Conservation (phyloP, 1,140 invertebrate species). For the Leptopilina boulardi region DNA sequence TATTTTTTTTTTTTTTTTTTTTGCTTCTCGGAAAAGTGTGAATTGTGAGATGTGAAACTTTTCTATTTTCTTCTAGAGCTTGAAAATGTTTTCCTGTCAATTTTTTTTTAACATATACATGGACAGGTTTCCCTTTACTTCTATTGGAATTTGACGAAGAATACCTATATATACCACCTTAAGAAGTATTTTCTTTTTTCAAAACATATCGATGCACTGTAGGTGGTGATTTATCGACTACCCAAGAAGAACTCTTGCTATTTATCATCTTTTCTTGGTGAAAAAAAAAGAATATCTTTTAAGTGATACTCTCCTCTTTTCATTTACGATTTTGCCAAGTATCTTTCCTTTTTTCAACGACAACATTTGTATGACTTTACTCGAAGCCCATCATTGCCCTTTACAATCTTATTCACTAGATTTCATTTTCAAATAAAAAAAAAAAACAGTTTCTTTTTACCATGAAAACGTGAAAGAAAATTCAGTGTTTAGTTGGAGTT, state of each 20-base stretch:
- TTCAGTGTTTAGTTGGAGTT: too few relatives aligned
- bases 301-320: not conserved
- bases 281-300: slow-evolving; percentile 19
- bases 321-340: not conserved
- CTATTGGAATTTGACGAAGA: slow-evolving; percentile 10
- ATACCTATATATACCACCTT: slow-evolving; percentile 4
- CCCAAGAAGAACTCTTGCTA: slow-evolving; percentile 13
- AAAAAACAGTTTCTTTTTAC: not conserved
- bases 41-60: slow-evolving; percentile 8
- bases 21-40: not conserved
- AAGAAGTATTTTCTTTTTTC: not conserved
- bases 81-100: slow-evolving; percentile 28
- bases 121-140: not conserved
- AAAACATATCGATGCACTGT: slow-evolving; percentile 23
- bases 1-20: too few relatives aligned
- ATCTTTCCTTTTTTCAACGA: too few relatives aligned
- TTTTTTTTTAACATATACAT: slow-evolving; percentile 9
- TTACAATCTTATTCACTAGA: not conserved
- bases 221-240: slow-evolving; percentile 24
- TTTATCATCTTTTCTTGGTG: slow-evolving; percentile 14
- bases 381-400: not conserved
- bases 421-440: not conserved
- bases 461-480: too few relatives aligned
- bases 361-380: not conserved
- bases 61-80: not conserved